phyloP scores from a whole-genome alignment of 2,888 invertebrate genomes.

The Limnephilus lunatus region DNA sequence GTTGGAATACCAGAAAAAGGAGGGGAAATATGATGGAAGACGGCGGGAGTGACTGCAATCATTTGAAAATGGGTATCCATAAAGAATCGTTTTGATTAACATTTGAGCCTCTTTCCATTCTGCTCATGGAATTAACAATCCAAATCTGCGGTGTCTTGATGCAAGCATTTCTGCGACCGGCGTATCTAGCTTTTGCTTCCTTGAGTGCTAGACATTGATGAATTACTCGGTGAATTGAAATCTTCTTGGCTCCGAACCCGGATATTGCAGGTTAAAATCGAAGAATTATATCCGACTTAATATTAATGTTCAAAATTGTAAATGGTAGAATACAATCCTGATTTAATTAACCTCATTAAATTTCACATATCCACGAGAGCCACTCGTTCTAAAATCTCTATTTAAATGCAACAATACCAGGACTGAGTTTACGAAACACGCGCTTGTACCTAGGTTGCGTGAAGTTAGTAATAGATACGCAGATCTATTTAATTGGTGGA shows the following conservation, averaged over 20 bases:
- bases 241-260: neutral
- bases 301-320: no score
- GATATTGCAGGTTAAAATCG: neutral
- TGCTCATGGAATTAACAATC: neutral
- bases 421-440: no score
- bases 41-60: neutral
- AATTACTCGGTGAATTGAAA: neutral
- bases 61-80: neutral
- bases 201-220: neutral
- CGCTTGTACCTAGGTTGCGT: no score
- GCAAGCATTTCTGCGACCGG: neutral
- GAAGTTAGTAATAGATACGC: no score
- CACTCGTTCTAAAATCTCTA: no score
- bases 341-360: no score
- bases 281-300: no score
- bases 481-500: no score
- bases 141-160: neutral
- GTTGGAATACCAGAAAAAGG: neutral
- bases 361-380: no score
- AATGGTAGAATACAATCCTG: no score
- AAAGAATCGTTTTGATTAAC: neutral
- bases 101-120: neutral
- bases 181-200: no score
- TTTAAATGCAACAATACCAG: no score
- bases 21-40: neutral